phyloP scores from a whole-genome alignment of 2,888 invertebrate genomes.

The Nymphalis c-album region DNA sequence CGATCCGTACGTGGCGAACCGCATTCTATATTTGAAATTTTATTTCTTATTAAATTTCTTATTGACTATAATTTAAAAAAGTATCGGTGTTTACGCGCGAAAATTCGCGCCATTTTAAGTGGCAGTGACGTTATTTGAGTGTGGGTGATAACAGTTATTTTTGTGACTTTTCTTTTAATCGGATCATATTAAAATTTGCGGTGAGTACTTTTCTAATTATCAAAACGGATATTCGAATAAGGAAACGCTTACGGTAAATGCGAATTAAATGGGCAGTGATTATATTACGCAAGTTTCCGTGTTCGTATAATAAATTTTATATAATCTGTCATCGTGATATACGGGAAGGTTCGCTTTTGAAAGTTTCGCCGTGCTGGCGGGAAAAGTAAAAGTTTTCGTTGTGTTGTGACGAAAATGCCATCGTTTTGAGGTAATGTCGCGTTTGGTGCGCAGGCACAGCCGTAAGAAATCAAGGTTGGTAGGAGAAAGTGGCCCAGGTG shows the following conservation, averaged over 20 bases:
- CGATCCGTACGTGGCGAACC: conserved; percentile 68
- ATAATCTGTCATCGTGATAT: conserved; percentile 49
- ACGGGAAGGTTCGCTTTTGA: conserved; percentile 44
- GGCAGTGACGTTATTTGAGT: conserved; percentile 58
- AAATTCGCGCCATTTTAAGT: conserved; percentile 55
- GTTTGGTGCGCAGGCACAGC: conserved; percentile 56
- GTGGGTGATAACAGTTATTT: conserved; percentile 43
- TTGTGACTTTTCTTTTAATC: conserved; percentile 57
- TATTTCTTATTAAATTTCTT: conserved; percentile 28
- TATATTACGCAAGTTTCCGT: conserved; percentile 51
- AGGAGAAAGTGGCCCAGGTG: conserved; percentile 75
- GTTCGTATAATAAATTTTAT: conserved; percentile 47
- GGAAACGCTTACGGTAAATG: conserved; percentile 28
- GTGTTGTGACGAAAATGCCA: conserved; percentile 63
- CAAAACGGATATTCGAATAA: conserved; percentile 21
- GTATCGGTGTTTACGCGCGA: conserved; percentile 50
- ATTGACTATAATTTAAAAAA: conserved; percentile 1
- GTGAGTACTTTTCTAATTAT: conserved; percentile 42
- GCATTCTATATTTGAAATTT: conserved; percentile 39
- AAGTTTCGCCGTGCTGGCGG: conserved; percentile 37
- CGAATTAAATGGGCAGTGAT: conserved; percentile 31
- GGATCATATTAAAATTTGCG: conserved; percentile 39
- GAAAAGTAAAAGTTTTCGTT: conserved; percentile 76
- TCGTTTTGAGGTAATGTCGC: conserved; percentile 54
- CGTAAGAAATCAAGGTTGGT: conserved; percentile 77